phyloP scores from a whole-genome alignment of 2,797 vertebrate genomes.

The Anguilla obscura region DNA sequence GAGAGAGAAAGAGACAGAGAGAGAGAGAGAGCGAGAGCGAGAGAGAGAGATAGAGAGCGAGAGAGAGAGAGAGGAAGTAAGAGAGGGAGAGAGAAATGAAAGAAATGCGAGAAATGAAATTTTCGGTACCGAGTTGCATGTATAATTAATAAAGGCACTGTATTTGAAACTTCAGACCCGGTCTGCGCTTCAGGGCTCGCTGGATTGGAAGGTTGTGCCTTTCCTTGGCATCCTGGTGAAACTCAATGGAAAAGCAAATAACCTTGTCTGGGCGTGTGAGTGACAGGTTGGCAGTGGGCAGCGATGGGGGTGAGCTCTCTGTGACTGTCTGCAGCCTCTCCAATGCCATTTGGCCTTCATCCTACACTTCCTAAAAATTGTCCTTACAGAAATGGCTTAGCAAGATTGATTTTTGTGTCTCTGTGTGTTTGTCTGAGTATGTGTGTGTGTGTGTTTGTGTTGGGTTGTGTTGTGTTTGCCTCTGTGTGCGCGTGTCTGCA shows the following conservation, averaged over 20 bases:
- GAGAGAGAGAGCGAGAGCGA: constrained; percentile 60
- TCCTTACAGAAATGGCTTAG: constrained; percentile 77
- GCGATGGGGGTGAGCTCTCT: constrained; percentile 53
- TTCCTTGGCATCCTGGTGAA: constrained; percentile 64
- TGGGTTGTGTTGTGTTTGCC: constrained; percentile 26
- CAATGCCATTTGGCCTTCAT: constrained; percentile 68
- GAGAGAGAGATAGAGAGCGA: constrained; percentile 56
- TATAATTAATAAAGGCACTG: constrained; percentile 84
- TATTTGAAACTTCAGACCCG: constrained; percentile 73
- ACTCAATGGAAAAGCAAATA: constrained; percentile 76
- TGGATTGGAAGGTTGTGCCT: constrained; percentile 65
- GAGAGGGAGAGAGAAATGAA: constrained; percentile 64
- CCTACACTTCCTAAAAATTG: constrained; percentile 75
- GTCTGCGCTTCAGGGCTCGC: constrained; percentile 72
- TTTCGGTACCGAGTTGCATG: constrained; percentile 75
- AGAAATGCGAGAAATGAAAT: constrained; percentile 65
- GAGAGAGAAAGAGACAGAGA: constrained; percentile 42
- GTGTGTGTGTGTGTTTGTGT: not conserved
- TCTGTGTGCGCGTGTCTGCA: constrained; percentile 41
- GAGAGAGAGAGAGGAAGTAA: constrained; percentile 49
- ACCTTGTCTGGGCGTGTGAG: constrained; percentile 63
- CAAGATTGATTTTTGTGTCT: constrained; percentile 74
- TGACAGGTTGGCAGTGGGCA: constrained; percentile 58
- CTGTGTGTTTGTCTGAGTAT: constrained; percentile 22
- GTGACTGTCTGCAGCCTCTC: constrained; percentile 62